Evolutionary conservation across 2,797 vertebrate species (phyloP), one percentile per base, ranked within the genome.

Genomic region (Pseudochaenichthys georgianus): DNA sequence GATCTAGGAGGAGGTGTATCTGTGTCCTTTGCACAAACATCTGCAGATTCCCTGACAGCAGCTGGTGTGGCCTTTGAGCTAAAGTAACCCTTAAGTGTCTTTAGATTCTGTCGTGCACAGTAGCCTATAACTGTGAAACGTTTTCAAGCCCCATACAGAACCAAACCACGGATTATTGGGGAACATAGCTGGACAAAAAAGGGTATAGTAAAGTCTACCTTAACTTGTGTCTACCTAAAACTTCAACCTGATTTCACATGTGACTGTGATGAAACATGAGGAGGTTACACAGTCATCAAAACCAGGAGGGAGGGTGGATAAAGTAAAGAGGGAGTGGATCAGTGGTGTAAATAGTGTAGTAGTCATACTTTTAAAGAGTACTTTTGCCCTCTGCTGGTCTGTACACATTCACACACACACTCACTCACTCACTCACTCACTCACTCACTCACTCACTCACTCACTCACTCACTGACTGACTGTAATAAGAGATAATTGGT

Each of bases 371-470:
- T 53, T 42, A 50, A 73, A 52, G 71, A 13, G 65, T 63, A 9
- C n/a, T 83, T 78, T 85, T 87, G 89, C 89, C 88, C 84, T 68
- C 84, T 89, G 58, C 80, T 92, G 86, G 88, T 41, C 67, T 60
- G 38, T 46, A 48, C 0, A 57, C 4, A 45, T 9, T 38, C 34
- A 38, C 34, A 2, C 34, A n/a, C n/a, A n/a, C 21, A 21, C 21
- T 21, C 21, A 21, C 21, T 21, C 2, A 19, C n/a, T n/a, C n/a
- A n/a, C n/a, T n/a, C 34, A 38, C 7, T 38, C 34, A 38, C 34
- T 7, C 34, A 34, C 34, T 5, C 34, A 34, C 5, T 34, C 23
- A 23, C 23, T 23, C 23, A 23, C 23, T 23, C 23, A 23, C 23
- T 23, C 3, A 23, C 21, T 21, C 21, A 21, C 21, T 21, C 21